Conservation (phyloP, 2,797 vertebrate genomes). For the Propithecus deckenii region DNA sequence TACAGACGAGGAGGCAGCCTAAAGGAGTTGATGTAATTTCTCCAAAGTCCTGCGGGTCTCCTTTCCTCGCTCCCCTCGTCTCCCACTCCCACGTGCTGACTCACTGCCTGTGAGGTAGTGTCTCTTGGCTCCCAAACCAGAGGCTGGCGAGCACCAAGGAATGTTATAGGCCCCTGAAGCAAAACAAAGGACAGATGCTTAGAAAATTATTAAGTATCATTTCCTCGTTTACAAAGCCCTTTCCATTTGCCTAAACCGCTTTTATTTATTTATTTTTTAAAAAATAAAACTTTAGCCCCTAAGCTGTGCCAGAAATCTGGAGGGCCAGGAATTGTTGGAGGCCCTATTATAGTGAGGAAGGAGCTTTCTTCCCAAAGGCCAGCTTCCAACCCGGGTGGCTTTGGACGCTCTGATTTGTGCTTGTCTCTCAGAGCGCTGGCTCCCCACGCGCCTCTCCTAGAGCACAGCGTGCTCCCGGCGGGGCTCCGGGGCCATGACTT, state of each 20-base stretch:
- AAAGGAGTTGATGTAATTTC: neutral
- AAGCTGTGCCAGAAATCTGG: neutral
- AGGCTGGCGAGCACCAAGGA: neutral
- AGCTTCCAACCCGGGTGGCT: accelerated
- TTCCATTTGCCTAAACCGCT: neutral
- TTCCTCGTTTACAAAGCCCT: neutral
- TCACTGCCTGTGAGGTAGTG: neutral
- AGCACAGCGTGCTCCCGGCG: no score
- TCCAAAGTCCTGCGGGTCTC: neutral
- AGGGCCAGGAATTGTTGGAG: neutral
- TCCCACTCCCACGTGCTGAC: neutral
- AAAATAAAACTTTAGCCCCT: accelerated
- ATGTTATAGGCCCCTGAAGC: neutral
- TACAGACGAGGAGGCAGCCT: neutral
- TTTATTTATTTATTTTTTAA: neutral
- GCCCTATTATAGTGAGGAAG: neutral
- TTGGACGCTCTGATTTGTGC: neutral
- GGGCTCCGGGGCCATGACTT: neutral
- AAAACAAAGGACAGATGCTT: neutral
- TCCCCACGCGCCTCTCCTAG: accelerated
- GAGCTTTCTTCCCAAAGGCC: constrained; percentile 34
- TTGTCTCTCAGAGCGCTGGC: neutral
- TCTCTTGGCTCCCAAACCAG: neutral
- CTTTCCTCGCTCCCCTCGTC: neutral
- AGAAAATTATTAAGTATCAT: neutral